Evolutionary conservation across 2,888 invertebrate species (phyloP), one percentile per base, ranked within the genome.

Genomic region (Catocala sponsa): DNA sequence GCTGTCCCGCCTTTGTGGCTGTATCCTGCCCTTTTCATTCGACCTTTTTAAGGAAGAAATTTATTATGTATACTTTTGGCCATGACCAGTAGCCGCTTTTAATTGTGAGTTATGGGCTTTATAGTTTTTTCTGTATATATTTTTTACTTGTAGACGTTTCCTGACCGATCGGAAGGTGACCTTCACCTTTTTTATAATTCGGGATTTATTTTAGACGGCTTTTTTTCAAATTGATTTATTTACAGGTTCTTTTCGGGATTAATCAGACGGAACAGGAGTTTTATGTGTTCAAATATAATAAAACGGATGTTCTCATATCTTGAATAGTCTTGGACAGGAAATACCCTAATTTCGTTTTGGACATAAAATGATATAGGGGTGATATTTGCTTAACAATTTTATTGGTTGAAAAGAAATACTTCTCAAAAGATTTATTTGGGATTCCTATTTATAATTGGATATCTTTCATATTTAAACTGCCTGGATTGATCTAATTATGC

Each of bases 61-160:
- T 94, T 94, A 94, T 94, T 90, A 92, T 92, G 87, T 93, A 90
- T 88, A 88, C 90, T 89, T 90, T 92, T 86, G 90, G 89, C 85
- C 92, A 91, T 94, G 91, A 91, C 94, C 94, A 91, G 94, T 94
- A 94, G 94, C 94, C 81, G 90, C 77, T 88, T 92, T 91, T 94
- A 93, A 94, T 94, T 94, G 94, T 94, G 93, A 94, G 91, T 89
- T 94, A 94, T 94, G 94, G 86, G 87, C 86, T 89, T 80, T 79
- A 80, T 76, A 75, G 77, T 77, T 78, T 79, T 76, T 80, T 76
- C 68, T 65, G 61, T 55, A 32, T 55, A 51, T 38, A 7, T 7
- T 76, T 79, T 88, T 86, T 86, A 84, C 74, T 65, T 68, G 55
- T 71, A 75, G 80, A 78, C 84, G 82, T 87, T 90, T 91, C 91